A percentile compares a stretch with the other conserved stretches of the same genome.
These are phyloP conservation scores for Pseudopipra pipra DNA, from an alignment of 2,113 vertebrate species.

Conservation along the genomic window DNA sequence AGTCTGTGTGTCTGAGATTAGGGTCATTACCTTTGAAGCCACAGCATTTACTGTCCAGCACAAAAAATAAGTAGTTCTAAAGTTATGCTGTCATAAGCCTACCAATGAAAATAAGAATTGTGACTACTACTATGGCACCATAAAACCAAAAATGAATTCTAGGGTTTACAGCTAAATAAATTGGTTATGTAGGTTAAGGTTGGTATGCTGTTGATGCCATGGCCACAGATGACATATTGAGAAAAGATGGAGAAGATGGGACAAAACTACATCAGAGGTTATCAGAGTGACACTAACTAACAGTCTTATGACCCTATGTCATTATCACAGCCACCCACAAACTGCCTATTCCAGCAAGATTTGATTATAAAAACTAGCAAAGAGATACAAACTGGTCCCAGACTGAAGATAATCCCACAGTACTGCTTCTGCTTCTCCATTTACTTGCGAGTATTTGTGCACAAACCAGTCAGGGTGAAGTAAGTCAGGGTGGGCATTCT, in stretches of 20 bases:
- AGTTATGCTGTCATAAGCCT: background rate
- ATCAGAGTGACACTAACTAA: background rate
- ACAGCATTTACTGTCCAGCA: background rate
- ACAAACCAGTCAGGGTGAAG: background rate
- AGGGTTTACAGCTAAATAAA: background rate
- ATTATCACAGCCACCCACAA: background rate
- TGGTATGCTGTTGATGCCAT: fast-evolving
- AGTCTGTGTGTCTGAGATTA: background rate
- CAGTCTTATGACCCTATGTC: no score
- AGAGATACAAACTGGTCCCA: background rate
- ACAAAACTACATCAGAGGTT: background rate
- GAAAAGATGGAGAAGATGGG: background rate
- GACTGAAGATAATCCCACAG: background rate
- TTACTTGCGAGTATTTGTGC: background rate
- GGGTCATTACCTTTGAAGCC: background rate
- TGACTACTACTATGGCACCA: background rate
- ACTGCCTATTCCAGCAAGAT: background rate
- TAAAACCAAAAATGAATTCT: background rate
- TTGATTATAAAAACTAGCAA: background rate
- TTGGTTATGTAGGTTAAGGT: background rate
- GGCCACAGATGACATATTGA: background rate
- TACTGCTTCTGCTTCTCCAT: background rate
- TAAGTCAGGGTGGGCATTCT: background rate
- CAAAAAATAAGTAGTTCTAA: background rate
- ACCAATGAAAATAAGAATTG: background rate